A percentile compares a stretch with the other conserved stretches of the same genome.
Evolutionary conservation across 1,140 invertebrate genomes (phyloP).

Genomic region (Drosophila saltans): DNA sequence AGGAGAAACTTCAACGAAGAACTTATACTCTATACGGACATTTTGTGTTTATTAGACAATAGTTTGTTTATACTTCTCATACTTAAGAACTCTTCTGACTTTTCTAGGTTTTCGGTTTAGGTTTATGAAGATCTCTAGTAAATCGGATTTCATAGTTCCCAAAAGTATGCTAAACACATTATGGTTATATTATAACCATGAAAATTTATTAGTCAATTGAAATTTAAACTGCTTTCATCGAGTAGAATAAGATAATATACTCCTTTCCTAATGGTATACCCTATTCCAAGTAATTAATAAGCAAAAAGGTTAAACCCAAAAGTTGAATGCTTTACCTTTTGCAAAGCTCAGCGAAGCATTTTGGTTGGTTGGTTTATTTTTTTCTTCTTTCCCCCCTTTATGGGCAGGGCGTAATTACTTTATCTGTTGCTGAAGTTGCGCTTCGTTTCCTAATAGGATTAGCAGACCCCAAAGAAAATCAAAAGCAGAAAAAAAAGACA

Average conservation of each 20-base stretch:
- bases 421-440: slow-evolving; percentile 81
- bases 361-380: slow-evolving; percentile 30
- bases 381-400: background rate
- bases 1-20: background rate
- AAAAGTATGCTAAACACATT: no score
- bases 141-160: no score
- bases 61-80: no score
- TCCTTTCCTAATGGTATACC: slow-evolving; percentile 30
- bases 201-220: no score
- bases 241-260: slow-evolving; percentile 9
- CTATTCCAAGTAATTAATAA: slow-evolving; percentile 59
- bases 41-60: no score
- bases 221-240: no score
- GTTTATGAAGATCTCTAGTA: no score
- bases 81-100: no score
- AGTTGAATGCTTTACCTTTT: slow-evolving; percentile 60
- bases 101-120: no score
- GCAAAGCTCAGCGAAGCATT: slow-evolving; percentile 62
- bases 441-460: slow-evolving; percentile 74
- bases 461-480: slow-evolving; percentile 45
- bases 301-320: slow-evolving; percentile 58
- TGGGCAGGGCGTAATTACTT: slow-evolving; percentile 74
- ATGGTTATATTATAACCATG: no score
- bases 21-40: background rate
- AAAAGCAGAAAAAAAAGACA: slow-evolving; percentile 28